Conservation (phyloP, 2,113 vertebrate genomes). For the Ranitomeya imitator region DNA sequence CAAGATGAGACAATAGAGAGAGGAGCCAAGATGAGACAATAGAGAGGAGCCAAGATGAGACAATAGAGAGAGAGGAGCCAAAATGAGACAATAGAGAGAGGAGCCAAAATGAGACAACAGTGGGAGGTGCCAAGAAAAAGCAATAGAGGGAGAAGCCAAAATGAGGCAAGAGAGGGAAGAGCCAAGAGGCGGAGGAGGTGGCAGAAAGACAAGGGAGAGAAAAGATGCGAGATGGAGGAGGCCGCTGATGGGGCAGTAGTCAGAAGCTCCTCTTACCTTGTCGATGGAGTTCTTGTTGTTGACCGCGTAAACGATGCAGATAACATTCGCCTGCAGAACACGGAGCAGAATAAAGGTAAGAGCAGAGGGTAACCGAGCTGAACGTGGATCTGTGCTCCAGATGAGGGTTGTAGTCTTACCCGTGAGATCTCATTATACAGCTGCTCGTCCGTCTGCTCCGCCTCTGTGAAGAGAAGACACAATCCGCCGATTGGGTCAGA, state of each 20-base stretch:
- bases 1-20: no score
- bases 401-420: slow-evolving; percentile 71
- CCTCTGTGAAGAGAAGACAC: slow-evolving; percentile 74
- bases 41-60: no score
- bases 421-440: slow-evolving; percentile 96
- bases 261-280: slow-evolving; percentile 77
- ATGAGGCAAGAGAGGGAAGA: not conserved
- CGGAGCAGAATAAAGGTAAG: not conserved
- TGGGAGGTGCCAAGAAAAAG: not conserved
- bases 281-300: slow-evolving; percentile 99
- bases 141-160: no score
- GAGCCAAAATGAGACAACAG: not conserved
- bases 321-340: slow-evolving; percentile 88
- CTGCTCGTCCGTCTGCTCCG: slow-evolving; percentile 95
- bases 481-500: no score
- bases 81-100: no score
- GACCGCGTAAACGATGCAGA: slow-evolving; percentile 98
- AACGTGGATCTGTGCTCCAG: no score
- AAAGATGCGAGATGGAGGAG: no score
- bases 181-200: not conserved
- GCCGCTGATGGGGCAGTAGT: not conserved
- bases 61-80: no score
- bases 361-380: no score
- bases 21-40: no score
- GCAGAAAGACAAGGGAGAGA: not conserved